phyloP scores from a whole-genome alignment of 2,888 invertebrate species.

The Cantharis rufa region DNA sequence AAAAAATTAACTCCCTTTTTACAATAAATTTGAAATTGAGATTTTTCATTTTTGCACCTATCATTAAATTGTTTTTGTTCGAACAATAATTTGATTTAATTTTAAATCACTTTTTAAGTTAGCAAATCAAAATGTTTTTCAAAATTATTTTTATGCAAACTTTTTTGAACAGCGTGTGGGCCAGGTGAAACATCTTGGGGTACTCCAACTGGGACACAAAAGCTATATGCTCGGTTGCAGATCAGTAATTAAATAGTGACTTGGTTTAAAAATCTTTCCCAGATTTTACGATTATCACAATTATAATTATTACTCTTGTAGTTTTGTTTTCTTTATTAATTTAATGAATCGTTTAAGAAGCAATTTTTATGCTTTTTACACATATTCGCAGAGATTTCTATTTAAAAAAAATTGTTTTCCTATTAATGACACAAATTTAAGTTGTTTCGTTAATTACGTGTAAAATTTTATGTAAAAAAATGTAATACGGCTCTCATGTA shows the following conservation, averaged over 20 bases:
- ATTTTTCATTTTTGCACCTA: not conserved
- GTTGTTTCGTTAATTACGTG: not conserved
- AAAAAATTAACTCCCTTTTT: not conserved
- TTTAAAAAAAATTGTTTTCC: not conserved
- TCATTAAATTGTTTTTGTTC: not conserved
- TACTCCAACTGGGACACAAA: not conserved
- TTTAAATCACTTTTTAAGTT: not conserved
- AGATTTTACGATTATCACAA: not conserved
- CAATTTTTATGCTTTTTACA: not conserved
- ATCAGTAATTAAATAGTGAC: not conserved
- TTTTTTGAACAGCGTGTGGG: not conserved
- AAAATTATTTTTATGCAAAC: too few relatives aligned
- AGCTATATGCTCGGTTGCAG: not conserved
- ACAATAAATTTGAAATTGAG: not conserved
- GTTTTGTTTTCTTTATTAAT: not conserved
- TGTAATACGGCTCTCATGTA: not conserved
- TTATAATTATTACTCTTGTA: not conserved
- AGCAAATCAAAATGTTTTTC: not conserved
- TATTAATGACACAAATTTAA: not conserved
- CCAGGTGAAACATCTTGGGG: not conserved
- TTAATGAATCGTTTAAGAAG: not conserved
- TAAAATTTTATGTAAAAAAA: not conserved
- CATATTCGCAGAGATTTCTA: not conserved
- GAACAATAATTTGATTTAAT: not conserved
- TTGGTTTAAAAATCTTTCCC: not conserved